A percentile compares a stretch with the other conserved stretches of the same genome.
Conservation (phyloP, 2,797 vertebrate genomes). For the Xenentodon cancila region DNA sequence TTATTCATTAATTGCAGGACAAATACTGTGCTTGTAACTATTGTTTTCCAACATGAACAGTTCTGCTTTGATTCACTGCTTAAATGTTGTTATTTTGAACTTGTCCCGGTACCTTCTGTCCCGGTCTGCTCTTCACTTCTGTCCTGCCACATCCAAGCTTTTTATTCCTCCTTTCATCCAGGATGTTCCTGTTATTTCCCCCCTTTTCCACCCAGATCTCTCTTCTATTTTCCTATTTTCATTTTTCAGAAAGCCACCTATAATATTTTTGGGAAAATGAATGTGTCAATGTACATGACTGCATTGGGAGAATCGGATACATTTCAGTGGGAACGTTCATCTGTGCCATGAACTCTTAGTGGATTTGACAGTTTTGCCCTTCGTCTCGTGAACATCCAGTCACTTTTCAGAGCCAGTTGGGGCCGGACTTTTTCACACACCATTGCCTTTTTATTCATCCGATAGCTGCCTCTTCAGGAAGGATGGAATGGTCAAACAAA, state of each 20-base stretch:
- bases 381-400: background rate
- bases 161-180: too few species aligned
- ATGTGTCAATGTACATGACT: slow-evolving; percentile 1
- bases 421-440: slow-evolving; percentile 13
- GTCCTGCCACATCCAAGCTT: too few species aligned
- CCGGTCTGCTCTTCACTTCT: background rate
- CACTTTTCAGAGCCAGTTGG: slow-evolving; percentile 29
- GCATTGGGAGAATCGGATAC: slow-evolving; percentile 28
- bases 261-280: background rate
- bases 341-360: slow-evolving; percentile 44
- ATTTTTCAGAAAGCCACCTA: background rate
- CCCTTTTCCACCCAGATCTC: too few species aligned
- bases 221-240: too few species aligned
- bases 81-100: too few species aligned
- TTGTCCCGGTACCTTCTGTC: background rate
- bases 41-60: too few species aligned
- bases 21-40: too few species aligned
- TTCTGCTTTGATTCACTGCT: too few species aligned
- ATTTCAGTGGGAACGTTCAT: slow-evolving; percentile 28
- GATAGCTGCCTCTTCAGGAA: slow-evolving; percentile 1
- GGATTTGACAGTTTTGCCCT: slow-evolving; percentile 10
- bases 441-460: slow-evolving; percentile 21
- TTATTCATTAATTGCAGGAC: too few species aligned
- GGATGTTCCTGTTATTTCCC: too few species aligned
- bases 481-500: slow-evolving; percentile 9